Evolutionary conservation across 92 coral and sea anemone genomes (phyloP), one percentile per base, ranked within the genome.

Genomic region (Pocillopora grandis): DNA sequence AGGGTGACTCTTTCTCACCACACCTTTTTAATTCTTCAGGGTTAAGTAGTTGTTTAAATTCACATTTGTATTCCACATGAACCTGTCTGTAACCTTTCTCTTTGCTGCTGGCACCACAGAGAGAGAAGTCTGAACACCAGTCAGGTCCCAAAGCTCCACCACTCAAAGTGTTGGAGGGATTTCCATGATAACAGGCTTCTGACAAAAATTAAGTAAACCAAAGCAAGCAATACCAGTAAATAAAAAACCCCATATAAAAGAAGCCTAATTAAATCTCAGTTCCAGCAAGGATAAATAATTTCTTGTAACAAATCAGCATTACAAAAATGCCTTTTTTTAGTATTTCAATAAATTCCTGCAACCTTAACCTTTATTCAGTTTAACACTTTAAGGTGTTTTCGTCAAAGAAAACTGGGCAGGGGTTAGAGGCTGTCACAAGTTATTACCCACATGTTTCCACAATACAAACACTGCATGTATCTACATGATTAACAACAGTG

Each of bases 81-180:
- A 92, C 94, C 16, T 86, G 91, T 65, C 87, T 90, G 33, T 58
- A 55, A 78, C 58, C 59, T 66, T 66, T 33, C 3, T 59, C 78
- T n/a, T 63, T 64, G 36, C 79, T 76, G 62, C 72, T 75, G 58
- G 87, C 58, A 55, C 87, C 91, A 83, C 78, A 77, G n/a, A 92
- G 78, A 65, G 83, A 77, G n/a, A 96, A 86, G 71, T 88, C 93
- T 70, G 90, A 79, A 88, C 87, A 89, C 99, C 99, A 96, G 85
- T 87, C 95, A 58, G 94, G 91, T 9, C 99, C 99, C 77, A 94
- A 92, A 48, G 99, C 99, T 36, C 95, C 96, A 72, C 94, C 99
- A 88, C 90, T 62, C 21, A 74, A 9, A 48, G 73, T 23, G 65
- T 63, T 52, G 31, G 74, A 27, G 20, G 62, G 55, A 16, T 61